phyloP scores from a whole-genome alignment of 53 echinoderm and acorn worm species.

The Apostichopus leukothele region DNA sequence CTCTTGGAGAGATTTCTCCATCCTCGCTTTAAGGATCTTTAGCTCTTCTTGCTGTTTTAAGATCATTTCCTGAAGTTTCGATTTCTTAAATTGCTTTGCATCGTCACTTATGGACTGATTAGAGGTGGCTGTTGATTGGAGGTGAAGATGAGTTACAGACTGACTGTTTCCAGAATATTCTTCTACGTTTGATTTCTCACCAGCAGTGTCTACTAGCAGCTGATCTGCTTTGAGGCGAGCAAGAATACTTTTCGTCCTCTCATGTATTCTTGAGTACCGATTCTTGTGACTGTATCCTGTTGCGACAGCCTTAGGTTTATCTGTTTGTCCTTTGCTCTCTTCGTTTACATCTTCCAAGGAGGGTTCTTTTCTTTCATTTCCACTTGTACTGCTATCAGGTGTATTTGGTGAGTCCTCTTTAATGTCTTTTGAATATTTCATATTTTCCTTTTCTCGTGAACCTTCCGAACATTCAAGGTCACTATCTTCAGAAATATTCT shows the following conservation, averaged over 20 bases:
- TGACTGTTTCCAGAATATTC: constrained; percentile 59
- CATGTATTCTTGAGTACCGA: constrained; percentile 49
- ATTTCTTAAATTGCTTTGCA: constrained; percentile 53
- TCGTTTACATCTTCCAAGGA: not conserved
- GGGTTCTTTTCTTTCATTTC: constrained; percentile 11
- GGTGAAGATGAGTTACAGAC: constrained; percentile 30
- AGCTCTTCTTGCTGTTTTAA: constrained; percentile 82
- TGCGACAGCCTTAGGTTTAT: not conserved
- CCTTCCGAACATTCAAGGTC: constrained; percentile 17
- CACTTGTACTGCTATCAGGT: not conserved
- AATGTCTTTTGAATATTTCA: too few relatives aligned
- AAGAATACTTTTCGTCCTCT: constrained; percentile 57
- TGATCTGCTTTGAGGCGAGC: constrained; percentile 54
- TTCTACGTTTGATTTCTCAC: constrained; percentile 17
- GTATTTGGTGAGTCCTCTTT: too few relatives aligned
- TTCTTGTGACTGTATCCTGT: constrained; percentile 39
- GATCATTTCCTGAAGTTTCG: constrained; percentile 77
- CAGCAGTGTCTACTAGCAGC: constrained; percentile 27
- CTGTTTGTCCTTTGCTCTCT: not conserved
- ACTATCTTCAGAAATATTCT: too few relatives aligned
- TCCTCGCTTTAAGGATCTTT: constrained; percentile 68
- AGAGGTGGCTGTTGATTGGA: constrained; percentile 4
- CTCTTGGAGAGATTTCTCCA: constrained; percentile 60
- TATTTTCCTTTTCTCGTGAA: constrained; percentile 16
- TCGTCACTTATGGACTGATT: constrained; percentile 67